These are phyloP conservation scores for Tiliacea aurago DNA, from an alignment of 2,888 invertebrate species.

Conservation along the genomic window DNA sequence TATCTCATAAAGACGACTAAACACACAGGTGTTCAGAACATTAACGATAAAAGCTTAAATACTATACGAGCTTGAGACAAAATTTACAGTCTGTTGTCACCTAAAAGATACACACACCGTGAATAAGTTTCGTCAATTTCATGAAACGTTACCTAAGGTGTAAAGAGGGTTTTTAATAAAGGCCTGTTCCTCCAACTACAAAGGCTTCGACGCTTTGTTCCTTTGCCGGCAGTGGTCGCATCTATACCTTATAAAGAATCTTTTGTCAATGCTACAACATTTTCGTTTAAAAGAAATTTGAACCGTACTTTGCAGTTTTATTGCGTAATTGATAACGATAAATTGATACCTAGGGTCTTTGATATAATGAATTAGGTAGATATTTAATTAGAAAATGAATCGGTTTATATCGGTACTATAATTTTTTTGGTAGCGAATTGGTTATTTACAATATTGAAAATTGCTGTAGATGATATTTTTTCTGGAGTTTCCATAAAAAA, in stretches of 20 bases:
- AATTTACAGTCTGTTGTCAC: constrained; percentile 37
- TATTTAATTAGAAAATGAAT: not conserved
- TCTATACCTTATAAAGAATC: constrained; percentile 69
- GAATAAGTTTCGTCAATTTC: constrained; percentile 71
- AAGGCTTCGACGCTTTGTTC: constrained; percentile 77
- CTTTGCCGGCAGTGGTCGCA: constrained; percentile 66
- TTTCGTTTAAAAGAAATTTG: constrained; percentile 66
- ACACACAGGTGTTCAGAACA: constrained; percentile 55
- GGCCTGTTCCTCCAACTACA: constrained; percentile 76
- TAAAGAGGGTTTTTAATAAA: constrained; percentile 80
- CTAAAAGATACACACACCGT: constrained; percentile 58
- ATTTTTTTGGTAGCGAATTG: not conserved
- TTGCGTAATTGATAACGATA: constrained; percentile 32
- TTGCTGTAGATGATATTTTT: no score
- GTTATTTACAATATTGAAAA: not conserved
- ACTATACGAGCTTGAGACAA: constrained; percentile 20
- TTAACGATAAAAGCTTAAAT: constrained; percentile 59
- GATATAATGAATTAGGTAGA: not conserved
- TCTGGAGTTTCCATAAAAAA: not conserved
- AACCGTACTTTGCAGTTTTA: constrained; percentile 50
- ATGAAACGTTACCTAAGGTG: constrained; percentile 75
- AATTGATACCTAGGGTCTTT: constrained; percentile 22
- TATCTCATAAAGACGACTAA: constrained; percentile 27
- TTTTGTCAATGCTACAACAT: constrained; percentile 71
- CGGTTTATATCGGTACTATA: not conserved